Base-by-base conservation (phyloP, 1,140 invertebrate species). In the Matsumurasca onukii region DNA sequence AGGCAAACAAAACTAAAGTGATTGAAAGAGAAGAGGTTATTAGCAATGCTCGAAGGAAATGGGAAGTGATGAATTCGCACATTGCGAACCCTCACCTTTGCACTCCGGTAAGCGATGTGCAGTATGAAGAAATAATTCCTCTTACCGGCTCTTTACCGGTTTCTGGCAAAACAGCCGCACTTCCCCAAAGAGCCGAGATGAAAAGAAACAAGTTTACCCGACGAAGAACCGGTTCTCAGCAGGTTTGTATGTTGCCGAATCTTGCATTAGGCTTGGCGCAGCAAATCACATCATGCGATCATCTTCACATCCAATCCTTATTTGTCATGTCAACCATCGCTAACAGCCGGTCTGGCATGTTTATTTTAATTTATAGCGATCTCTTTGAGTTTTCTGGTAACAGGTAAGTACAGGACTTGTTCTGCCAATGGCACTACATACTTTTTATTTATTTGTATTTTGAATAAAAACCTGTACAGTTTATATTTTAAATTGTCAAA, bases 31-130 rank as follows among this genome's bases (percentile, higher is more conserved):
- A 59, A 29, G 55, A 59, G 24, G 55, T 91, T 1, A 92, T 92
- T 66, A 88, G 88, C 30, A 92, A 92, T 77, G 91, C 90, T 0
- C 84, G 89, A 71, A 90, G 88, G 1, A 92, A 91, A 72, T 92
- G 91, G 90, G 90, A 93, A 77, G 77, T 91, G 51, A 76, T 91
- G 0, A 84, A 89, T 73, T 88, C 86, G 9, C 88, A 88, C 80
- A 86, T 59, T 12, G 66, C 49, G 9, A 57, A 51, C 12, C 29
- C 65, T 3, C 51, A 68, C 12, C 52, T 68, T 13, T 75, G 25
- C 75, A 78, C 27, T 76, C 76, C 64, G 73, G 76, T 15, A 77
- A 72, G 65, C 78, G 78, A 73, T 73, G 75, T 63, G 75, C 78
- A 49, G 64, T 55, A 27, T 17, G 66, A 67, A 15, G 66, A 67